A percentile compares a stretch with the other conserved stretches of the same genome.
These are phyloP conservation scores for Timandra comae DNA, from an alignment of 2,888 invertebrate species.

Conservation along the genomic window DNA sequence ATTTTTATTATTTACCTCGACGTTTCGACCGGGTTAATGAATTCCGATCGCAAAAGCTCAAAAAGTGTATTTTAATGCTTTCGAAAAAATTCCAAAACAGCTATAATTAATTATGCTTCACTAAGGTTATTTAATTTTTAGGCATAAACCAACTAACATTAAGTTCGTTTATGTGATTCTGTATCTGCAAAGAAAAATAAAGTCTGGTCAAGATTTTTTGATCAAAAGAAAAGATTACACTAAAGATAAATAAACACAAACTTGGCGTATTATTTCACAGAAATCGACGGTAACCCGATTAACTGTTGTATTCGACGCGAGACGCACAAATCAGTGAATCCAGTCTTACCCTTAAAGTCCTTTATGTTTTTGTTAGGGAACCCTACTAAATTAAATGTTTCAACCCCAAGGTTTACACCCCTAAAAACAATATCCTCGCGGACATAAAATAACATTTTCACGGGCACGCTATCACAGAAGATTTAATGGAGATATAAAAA, in stretches of 20 bases:
- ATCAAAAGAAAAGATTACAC: too few species aligned
- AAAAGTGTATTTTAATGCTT: too few species aligned
- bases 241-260: conserved; percentile 15
- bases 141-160: too few species aligned
- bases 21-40: too few species aligned
- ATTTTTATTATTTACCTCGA: too few species aligned
- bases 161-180: too few species aligned
- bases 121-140: too few species aligned
- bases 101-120: too few species aligned
- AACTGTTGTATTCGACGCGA: conserved; percentile 7
- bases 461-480: conserved; percentile 24
- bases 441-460: conserved; percentile 33
- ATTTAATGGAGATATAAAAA: conserved; percentile 13
- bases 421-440: conserved; percentile 42
- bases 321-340: conserved; percentile 30
- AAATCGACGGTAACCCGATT: conserved; percentile 16
- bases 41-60: too few species aligned
- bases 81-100: too few species aligned
- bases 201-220: too few species aligned
- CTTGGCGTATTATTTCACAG: conserved; percentile 13
- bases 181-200: too few species aligned
- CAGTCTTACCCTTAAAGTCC: conserved; percentile 14
- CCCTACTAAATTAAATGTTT: conserved; percentile 35
- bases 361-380: conserved; percentile 40
- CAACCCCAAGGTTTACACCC: conserved; percentile 32